phyloP scores from a whole-genome alignment of 1,140 invertebrate genomes.

The Pogonomyrmex californicus region DNA sequence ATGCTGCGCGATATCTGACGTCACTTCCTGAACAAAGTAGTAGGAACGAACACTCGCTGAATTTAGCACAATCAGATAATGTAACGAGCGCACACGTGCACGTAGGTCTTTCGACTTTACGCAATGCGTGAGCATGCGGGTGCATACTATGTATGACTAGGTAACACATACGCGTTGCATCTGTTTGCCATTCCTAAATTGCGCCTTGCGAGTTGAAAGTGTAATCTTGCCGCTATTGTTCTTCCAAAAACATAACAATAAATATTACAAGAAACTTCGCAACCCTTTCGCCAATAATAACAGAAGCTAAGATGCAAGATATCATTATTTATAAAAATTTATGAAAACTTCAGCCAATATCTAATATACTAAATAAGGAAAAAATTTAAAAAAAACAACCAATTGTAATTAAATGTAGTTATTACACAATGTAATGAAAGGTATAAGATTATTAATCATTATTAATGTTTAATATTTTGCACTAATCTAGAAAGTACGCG shows the following conservation, averaged over 20 bases:
- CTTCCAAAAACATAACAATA: background rate
- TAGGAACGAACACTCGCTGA: slow-evolving; percentile 67
- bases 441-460: background rate
- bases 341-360: background rate
- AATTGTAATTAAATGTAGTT: background rate
- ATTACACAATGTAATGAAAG: background rate
- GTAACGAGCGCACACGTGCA: slow-evolving; percentile 44
- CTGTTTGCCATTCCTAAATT: slow-evolving; percentile 40
- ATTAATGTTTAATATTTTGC: background rate
- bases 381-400: background rate
- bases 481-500: background rate
- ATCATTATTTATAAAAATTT: background rate
- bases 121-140: slow-evolving; percentile 23
- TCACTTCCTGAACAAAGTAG: slow-evolving; percentile 72
- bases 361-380: background rate
- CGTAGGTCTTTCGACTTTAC: slow-evolving; percentile 62
- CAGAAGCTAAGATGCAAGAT: background rate
- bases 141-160: background rate
- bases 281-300: background rate
- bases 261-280: background rate
- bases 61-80: slow-evolving; percentile 78
- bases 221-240: background rate
- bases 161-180: slow-evolving; percentile 19
- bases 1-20: slow-evolving; percentile 65
- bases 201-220: background rate